Evolutionary conservation across 2,113 vertebrate genomes (phyloP).

Genomic region (Carollia perspicillata): DNA sequence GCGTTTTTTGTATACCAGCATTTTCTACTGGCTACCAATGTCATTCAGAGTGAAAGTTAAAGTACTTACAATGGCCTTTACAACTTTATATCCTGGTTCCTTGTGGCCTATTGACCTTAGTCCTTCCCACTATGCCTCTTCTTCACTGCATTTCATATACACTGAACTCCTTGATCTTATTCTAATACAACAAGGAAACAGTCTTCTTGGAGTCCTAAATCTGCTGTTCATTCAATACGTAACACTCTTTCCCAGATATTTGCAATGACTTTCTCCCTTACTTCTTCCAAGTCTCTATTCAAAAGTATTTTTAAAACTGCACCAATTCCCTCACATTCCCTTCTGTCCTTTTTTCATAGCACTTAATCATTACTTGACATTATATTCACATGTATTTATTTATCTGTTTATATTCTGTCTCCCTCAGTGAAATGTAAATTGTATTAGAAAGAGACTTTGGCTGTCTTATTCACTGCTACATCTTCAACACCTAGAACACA

Average conservation of each 20-base stretch:
- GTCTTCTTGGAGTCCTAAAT: background rate
- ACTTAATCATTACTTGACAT: background rate
- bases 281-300: background rate
- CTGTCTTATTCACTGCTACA: background rate
- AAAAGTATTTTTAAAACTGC: background rate
- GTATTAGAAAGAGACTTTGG: background rate
- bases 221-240: background rate
- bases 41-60: background rate
- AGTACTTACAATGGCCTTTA: background rate
- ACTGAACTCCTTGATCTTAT: background rate
- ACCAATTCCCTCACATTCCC: background rate
- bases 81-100: background rate
- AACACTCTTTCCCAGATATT: background rate
- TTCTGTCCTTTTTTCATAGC: background rate
- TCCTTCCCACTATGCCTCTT: background rate
- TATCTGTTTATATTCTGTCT: background rate
- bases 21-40: background rate
- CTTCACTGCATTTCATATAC: background rate
- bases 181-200: background rate
- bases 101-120: background rate
- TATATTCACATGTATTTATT: background rate
- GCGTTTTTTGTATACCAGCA: background rate
- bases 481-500: conserved; percentile 35
- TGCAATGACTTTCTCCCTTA: background rate
- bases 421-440: conserved; percentile 11